phyloP scores from a whole-genome alignment of 2,888 invertebrate genomes.

The Pterostichus madidus region DNA sequence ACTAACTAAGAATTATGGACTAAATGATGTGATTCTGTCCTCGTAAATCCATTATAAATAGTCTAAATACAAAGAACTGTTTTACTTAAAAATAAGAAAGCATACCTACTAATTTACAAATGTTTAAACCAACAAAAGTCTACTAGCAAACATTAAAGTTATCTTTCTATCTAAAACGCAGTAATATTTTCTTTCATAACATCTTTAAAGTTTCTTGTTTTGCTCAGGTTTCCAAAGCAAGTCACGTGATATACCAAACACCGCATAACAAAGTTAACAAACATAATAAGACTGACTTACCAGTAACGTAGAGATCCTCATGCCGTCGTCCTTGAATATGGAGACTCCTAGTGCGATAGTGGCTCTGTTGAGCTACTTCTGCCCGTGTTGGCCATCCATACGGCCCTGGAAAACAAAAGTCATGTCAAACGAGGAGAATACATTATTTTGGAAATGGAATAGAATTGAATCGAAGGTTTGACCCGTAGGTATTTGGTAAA shows the following conservation, averaged over 20 bases:
- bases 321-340: not conserved
- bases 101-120: not conserved
- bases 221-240: not conserved
- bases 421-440: not conserved
- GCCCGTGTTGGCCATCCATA: conserved; percentile 8
- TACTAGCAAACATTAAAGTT: not conserved
- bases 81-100: not conserved
- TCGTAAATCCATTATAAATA: too few species aligned
- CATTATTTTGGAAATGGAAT: too few species aligned
- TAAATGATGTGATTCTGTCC: too few species aligned
- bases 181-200: not conserved
- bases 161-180: too few species aligned
- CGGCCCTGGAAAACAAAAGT: conserved; percentile 14
- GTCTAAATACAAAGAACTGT: too few species aligned
- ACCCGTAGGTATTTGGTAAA: too few species aligned
- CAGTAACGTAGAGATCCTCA: conserved; percentile 48
- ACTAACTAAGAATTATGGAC: too few species aligned
- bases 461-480: too few species aligned
- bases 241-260: conserved; percentile 19
- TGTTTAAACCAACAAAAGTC: conserved; percentile 9
- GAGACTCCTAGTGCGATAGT: not conserved
- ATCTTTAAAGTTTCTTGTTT: conserved; percentile 21
- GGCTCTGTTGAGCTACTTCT: conserved; percentile 18
- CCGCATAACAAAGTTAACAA: not conserved
- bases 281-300: conserved; percentile 28